phyloP scores from a whole-genome alignment of 2,113 vertebrate species.

The Heterocephalus glaber region DNA sequence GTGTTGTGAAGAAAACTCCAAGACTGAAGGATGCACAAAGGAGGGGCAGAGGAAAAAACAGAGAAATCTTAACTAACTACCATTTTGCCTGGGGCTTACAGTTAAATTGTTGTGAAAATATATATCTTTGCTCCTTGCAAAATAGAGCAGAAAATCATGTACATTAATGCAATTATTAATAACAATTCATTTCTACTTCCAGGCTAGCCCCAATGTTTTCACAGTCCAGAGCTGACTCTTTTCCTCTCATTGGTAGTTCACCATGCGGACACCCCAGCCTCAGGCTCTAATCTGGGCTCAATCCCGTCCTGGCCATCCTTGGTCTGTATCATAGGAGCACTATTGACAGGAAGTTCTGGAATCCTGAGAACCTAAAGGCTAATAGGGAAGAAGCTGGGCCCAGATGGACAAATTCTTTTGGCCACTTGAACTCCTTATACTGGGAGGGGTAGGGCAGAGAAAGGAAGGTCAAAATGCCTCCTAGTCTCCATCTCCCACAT shows the following conservation, averaged over 20 bases:
- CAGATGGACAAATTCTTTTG: background rate
- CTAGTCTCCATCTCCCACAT: background rate
- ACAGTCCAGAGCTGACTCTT: background rate
- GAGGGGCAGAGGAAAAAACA: background rate
- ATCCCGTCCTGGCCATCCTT: background rate
- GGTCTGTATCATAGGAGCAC: too few species aligned
- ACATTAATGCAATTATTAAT: background rate
- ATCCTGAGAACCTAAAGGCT: background rate
- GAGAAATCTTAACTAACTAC: background rate
- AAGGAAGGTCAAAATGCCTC: background rate
- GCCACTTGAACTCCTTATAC: background rate
- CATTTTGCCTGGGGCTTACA: background rate
- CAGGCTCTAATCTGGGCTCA: background rate
- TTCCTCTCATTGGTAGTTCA: background rate
- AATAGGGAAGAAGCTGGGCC: background rate
- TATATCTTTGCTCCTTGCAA: background rate
- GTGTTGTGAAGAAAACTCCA: background rate
- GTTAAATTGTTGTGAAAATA: background rate
- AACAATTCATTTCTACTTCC: background rate
- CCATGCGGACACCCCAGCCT: background rate
- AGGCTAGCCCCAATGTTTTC: background rate
- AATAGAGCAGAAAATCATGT: background rate
- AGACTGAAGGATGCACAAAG: background rate
- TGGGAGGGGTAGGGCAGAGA: accelerated
- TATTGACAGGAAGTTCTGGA: background rate